These are phyloP conservation scores for Smithornis capensis DNA, from an alignment of 2,113 vertebrate genomes.

Conservation along the genomic window DNA sequence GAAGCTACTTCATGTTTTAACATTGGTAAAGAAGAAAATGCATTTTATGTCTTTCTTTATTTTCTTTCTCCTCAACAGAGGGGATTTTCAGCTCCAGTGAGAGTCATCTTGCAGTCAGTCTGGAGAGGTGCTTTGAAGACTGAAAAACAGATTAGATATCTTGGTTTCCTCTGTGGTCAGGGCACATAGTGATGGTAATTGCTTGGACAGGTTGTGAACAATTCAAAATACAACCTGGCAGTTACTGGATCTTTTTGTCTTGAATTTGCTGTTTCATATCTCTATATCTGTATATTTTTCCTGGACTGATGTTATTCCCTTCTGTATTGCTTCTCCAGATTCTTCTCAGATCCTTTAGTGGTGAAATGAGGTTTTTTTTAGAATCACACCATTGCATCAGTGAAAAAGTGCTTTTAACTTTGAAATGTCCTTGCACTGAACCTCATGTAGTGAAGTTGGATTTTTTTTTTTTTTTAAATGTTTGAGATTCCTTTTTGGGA, in stretches of 20 bases:
- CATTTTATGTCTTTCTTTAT: background rate
- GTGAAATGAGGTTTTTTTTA: background rate
- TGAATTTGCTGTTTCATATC: background rate
- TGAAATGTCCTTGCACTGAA: background rate
- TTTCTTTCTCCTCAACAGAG: background rate
- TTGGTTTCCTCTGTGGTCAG: background rate
- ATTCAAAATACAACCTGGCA: background rate
- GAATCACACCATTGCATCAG: background rate
- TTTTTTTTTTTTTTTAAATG: background rate
- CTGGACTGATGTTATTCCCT: background rate
- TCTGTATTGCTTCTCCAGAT: background rate
- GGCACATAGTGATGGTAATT: background rate
- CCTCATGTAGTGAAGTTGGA: background rate
- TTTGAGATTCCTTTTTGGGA: background rate
- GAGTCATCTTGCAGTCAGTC: background rate
- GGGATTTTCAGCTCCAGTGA: background rate
- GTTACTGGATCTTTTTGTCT: background rate
- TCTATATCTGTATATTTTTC: fast-evolving
- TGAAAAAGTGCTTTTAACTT: background rate
- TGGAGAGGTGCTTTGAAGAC: background rate
- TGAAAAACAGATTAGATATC: background rate
- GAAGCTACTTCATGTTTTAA: background rate
- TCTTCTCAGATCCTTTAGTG: background rate
- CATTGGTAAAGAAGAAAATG: background rate
- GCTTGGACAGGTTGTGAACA: background rate